Evolutionary conservation across 92 coral and sea anemone species (phyloP).

Genomic region (Zoanthus solanderi): DNA sequence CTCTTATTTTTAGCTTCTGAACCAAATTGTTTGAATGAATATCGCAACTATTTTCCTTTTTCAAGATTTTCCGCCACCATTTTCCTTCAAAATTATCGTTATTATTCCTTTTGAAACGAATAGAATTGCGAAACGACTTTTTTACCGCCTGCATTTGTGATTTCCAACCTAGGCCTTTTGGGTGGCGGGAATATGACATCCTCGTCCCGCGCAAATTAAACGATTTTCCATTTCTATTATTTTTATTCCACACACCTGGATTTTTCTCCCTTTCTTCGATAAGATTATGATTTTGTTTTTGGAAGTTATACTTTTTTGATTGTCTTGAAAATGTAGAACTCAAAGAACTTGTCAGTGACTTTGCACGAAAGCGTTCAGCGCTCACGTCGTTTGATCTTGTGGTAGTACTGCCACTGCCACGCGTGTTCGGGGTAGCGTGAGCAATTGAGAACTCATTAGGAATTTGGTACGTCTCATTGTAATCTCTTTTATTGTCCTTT

Average conservation of each 20-base stretch:
- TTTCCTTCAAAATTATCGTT: slow-evolving; percentile 28
- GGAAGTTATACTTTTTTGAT: background rate
- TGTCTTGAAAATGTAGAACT: slow-evolving; percentile 17
- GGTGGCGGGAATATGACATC: slow-evolving; percentile 16
- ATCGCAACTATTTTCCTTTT: background rate
- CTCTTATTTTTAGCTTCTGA: background rate
- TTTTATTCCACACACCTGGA: background rate
- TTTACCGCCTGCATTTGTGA: slow-evolving; percentile 22
- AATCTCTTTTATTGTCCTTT: slow-evolving; percentile 7
- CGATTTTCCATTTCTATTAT: slow-evolving; percentile 22
- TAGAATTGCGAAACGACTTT: slow-evolving; percentile 13
- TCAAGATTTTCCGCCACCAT: background rate
- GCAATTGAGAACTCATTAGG: background rate
- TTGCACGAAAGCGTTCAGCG: background rate
- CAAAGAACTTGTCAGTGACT: slow-evolving; percentile 16
- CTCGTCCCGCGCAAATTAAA: background rate
- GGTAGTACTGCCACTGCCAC: background rate
- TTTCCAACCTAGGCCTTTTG: background rate
- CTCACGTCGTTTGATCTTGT: background rate
- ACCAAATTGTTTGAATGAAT: slow-evolving; percentile 3
- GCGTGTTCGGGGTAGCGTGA: slow-evolving; percentile 18
- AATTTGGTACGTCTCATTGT: background rate
- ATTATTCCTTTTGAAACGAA: slow-evolving; percentile 27
- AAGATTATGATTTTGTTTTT: background rate
- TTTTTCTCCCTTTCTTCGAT: background rate